A percentile compares a stretch with the other conserved stretches of the same genome.
These are phyloP conservation scores for Tapera naevia DNA, from an alignment of 2,797 vertebrate species.

Conservation along the genomic window DNA sequence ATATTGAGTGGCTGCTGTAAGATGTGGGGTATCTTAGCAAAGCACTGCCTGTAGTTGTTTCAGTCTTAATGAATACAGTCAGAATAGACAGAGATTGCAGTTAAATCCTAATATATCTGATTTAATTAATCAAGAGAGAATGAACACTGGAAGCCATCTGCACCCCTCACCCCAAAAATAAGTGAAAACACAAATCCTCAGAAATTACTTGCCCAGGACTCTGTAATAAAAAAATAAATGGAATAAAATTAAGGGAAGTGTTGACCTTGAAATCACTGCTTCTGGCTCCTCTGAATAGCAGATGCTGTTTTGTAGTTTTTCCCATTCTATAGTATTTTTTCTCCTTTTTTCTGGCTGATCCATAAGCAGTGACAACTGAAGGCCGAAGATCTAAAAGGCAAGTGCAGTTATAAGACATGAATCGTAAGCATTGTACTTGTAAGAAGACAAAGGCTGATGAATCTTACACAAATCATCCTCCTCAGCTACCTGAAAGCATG, in stretches of 20 bases:
- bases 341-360: not conserved
- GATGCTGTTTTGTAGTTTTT: not conserved
- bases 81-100: not conserved
- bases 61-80: not conserved
- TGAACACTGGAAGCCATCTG: not conserved
- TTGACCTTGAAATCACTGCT: conserved; percentile 7
- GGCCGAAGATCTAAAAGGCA: not conserved
- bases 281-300: not conserved
- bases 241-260: not conserved
- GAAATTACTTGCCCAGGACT: not conserved
- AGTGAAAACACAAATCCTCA: conserved; percentile 9
- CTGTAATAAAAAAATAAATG: conserved; percentile 1
- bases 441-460: not conserved
- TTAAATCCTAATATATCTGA: not conserved
- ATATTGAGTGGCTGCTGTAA: not conserved
- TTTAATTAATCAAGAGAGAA: not conserved
- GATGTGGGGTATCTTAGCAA: not conserved
- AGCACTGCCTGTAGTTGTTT: not conserved
- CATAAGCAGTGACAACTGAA: not conserved
- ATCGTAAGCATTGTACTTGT: not conserved
- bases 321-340: not conserved
- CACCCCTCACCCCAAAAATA: not conserved
- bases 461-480: not conserved
- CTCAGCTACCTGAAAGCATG: not conserved
- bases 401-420: not conserved